phyloP scores from a whole-genome alignment of 1,140 invertebrate species.

The Acyrthosiphon pisum region DNA sequence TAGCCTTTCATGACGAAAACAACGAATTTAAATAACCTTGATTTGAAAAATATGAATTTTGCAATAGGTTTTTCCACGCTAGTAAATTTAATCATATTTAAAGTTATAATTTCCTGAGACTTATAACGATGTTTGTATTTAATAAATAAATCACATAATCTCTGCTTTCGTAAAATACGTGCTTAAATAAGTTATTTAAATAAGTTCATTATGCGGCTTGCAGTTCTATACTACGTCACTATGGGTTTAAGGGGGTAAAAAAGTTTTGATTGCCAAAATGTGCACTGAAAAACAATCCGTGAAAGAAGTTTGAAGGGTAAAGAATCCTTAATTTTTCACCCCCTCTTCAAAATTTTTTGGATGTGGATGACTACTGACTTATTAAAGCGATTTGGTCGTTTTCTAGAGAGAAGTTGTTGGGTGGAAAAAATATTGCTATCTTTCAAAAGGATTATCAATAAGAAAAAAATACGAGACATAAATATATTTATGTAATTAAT shows the following conservation, averaged over 20 bases:
- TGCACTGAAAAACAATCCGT: conserved; percentile 54
- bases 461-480: background rate
- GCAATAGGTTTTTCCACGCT: conserved; percentile 35
- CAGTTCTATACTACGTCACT: conserved; percentile 21
- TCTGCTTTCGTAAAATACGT: conserved; percentile 50
- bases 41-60: conserved; percentile 45
- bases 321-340: conserved; percentile 27
- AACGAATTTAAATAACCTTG: conserved; percentile 31
- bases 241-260: background rate
- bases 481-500: background rate
- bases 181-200: conserved; percentile 55
- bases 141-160: conserved; percentile 52
- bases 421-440: background rate
- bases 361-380: background rate
- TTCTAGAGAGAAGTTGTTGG: background rate
- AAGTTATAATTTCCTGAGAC: conserved; percentile 51
- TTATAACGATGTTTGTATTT: conserved; percentile 51
- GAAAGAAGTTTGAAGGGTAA: conserved; percentile 46
- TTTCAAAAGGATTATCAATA: conserved; percentile 38
- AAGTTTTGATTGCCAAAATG: conserved; percentile 56
- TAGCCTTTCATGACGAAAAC: background rate
- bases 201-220: conserved; percentile 53
- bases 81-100: conserved; percentile 44
- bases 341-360: background rate
- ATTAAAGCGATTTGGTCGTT: background rate